Evolutionary conservation across 2,797 vertebrate species (phyloP), one percentile per base, ranked within the genome.

Genomic region (Catamblyrhynchus diadema): DNA sequence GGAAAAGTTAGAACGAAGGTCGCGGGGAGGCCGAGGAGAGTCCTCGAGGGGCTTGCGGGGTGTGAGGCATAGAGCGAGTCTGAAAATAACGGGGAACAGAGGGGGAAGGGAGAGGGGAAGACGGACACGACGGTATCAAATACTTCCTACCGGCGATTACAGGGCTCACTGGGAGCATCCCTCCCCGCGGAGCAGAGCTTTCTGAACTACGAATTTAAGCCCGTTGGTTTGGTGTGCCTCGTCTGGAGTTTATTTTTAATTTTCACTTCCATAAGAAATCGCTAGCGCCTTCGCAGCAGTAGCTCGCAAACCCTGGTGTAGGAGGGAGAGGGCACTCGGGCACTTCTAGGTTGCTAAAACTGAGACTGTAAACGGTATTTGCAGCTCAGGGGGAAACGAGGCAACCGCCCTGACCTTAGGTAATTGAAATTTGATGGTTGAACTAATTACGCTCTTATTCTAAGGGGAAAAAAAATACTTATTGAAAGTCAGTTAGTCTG

Each of bases 381-480:
- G 94, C 93, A 94, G 91, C 92, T 96, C 93, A 84, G 85, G 84
- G 92, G 88, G 95, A 66, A 90, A 94, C 81, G 87, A 93, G 90
- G 57, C 92, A 94, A 61, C 83, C 44, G 88, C 83, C 75, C 93
- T 97, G 94, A 96, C 96, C 96, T 96, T 94, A 88, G 89, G 56
- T 97, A 97, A 98, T 97, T 97, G 97, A 97, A 97, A 98, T 97
- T 95, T 97, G 97, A 97, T 97, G 95, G 89, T 88, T 96, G 96
- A 97, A 96, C 95, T 97, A 97, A 97, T 97, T 97, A 97, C 6
- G 32, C 37, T 84, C 92, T 96, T 94, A 96, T 97, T 97, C 77
- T 93, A 82, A 93, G 81, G 96, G 89, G 83, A 72, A 95, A 37
- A 37, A 96, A 88, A 95, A 61, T 71, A 81, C 90, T 90, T 93